phyloP scores from a whole-genome alignment of 2,797 vertebrate genomes.

The Sebastes aleutianus region DNA sequence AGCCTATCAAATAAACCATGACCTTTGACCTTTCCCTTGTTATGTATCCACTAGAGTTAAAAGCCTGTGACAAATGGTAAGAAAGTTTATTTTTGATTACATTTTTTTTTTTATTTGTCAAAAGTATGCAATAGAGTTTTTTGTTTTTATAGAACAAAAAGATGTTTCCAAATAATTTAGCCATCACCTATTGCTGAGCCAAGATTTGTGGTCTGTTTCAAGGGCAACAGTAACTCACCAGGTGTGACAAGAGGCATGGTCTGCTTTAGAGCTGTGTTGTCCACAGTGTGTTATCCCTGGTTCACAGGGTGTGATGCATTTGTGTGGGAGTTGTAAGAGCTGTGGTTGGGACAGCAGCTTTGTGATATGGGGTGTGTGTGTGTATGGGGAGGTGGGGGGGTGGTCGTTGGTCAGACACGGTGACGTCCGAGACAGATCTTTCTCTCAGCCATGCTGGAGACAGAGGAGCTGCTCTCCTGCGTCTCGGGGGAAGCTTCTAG shows the following conservation, averaged over 20 bases:
- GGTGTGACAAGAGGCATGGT: not conserved
- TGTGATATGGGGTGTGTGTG: not conserved
- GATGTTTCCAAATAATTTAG: not conserved
- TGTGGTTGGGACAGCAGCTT: not conserved
- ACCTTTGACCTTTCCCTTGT: not conserved
- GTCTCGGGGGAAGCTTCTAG: slow-evolving; percentile 85
- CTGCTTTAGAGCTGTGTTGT: not conserved
- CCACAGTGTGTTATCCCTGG: not conserved
- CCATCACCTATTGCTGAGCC: not conserved
- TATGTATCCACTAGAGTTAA: not conserved
- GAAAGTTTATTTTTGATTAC: not conserved
- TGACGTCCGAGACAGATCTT: slow-evolving; percentile 82
- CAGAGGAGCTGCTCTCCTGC: slow-evolving; percentile 79
- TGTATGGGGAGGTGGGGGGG: not conserved
- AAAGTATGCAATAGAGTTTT: not conserved
- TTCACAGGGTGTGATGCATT: not conserved
- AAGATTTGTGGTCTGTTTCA: not conserved
- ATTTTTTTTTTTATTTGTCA: not conserved
- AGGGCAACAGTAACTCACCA: not conserved
- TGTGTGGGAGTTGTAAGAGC: not conserved
- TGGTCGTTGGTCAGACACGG: slow-evolving; percentile 74
- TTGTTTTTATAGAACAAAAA: not conserved
- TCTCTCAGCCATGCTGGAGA: slow-evolving; percentile 78
- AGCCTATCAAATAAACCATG: not conserved
- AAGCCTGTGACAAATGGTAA: not conserved